phyloP scores from a whole-genome alignment of 2,888 invertebrate genomes.

The Seira sanloemensis region DNA sequence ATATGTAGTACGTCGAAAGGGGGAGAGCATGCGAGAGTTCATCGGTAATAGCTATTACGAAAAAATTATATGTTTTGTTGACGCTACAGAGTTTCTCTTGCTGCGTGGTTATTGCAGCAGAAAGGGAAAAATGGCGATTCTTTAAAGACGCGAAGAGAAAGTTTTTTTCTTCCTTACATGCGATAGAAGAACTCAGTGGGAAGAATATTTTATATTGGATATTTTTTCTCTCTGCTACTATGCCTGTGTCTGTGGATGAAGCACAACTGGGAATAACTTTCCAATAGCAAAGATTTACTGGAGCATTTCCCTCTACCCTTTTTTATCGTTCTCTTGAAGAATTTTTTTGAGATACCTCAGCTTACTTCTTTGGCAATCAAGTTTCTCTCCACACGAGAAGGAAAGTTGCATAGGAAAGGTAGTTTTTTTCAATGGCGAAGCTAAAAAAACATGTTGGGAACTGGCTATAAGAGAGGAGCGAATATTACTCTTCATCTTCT shows the following conservation, averaged over 20 bases:
- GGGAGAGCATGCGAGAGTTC: constrained; percentile 6
- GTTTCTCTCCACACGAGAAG: background rate
- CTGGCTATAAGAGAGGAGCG: background rate
- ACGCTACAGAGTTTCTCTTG: constrained; percentile 1
- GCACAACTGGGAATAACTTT: constrained; percentile 51
- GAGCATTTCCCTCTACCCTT: constrained; percentile 41
- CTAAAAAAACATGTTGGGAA: constrained; percentile 10
- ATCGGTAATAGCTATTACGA: constrained; percentile 11
- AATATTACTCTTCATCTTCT: constrained; percentile 14
- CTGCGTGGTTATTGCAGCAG: constrained; percentile 34
- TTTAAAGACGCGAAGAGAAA: background rate
- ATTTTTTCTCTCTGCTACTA: background rate
- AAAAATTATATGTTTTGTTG: constrained; percentile 16
- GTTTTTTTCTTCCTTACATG: background rate
- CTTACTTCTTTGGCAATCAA: background rate
- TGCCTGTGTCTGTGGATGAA: background rate
- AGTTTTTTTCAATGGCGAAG: constrained; percentile 9
- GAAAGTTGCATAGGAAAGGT: background rate
- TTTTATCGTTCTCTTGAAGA: background rate
- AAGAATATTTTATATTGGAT: background rate
- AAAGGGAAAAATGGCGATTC: background rate
- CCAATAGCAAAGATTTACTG: constrained; percentile 54
- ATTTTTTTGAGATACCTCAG: background rate
- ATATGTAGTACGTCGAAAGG: background rate
- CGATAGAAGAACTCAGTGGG: background rate